Base-by-base conservation (phyloP, 2,113 vertebrate genomes). In the Mellivora capensis region DNA sequence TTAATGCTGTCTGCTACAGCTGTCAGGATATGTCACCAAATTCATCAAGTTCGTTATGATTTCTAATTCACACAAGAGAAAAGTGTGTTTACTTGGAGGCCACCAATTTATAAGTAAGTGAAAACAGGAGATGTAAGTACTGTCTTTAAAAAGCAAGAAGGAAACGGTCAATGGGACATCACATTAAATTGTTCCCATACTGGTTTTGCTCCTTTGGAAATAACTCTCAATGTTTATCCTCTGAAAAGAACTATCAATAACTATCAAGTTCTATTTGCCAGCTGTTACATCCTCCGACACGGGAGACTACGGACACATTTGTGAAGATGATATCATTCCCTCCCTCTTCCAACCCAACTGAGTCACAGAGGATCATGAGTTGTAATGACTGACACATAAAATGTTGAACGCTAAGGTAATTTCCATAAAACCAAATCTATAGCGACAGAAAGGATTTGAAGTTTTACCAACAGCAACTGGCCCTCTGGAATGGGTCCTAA, bases 401-500 rank as follows among this genome's bases (percentile, higher is more conserved):
- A 82, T 7, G 91, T 95, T 87, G 67, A 90, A 82, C 5, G 6
- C 21, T 54, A 80, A 89, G 44, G 47, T 57, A 59, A 31, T 71
- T 52, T 13, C 12, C n/a, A 57, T 54, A 42, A 92, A 86, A 96
- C 90, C 93, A 94, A 94, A 97, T 93, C 91, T 94, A 94, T 79
- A 96, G 96, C 87, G 90, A 98, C 95, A 97, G 94, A 97, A 94
- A 98, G 88, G 98, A 96, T 97, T 23, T 93, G 81, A 97, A 98
- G 98, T 90, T 98, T 98, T 95, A 97, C 95, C 97, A 97, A 37
- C 18, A 93, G 93, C 92, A 96, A 97, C 93, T 95, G 96, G 96
- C 72, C 64, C 74, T 97, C 90, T 34, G 97, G 96, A 98, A 98
- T 83, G 97, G 95, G 94, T 95, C 92, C 95, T 98, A 98, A 98